A percentile compares a stretch with the other conserved stretches of the same genome.
Evolutionary conservation across 2,888 invertebrate genomes (phyloP).

Genomic region (Drosophila birchii): DNA sequence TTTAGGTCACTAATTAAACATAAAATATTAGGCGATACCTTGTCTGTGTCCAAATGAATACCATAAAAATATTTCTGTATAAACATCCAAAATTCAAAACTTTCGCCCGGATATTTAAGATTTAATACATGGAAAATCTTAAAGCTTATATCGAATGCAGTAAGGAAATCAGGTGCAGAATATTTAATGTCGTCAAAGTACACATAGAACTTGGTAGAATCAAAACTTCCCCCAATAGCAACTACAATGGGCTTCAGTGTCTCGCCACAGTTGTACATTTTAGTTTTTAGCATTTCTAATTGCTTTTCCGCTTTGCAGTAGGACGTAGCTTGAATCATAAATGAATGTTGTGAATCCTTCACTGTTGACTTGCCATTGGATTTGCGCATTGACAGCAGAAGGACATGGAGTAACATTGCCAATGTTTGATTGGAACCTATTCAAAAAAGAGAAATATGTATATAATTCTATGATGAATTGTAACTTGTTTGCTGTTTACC

Average conservation of each 20-base stretch:
- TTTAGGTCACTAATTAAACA: conserved; percentile 8
- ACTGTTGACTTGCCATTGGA: not conserved
- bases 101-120: conserved; percentile 5
- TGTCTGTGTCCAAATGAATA: conserved; percentile 2
- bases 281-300: not conserved
- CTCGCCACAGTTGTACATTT: not conserved
- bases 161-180: not conserved
- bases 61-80: conserved; percentile 9
- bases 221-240: not conserved
- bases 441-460: not conserved
- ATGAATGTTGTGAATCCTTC: conserved; percentile 3
- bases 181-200: not conserved
- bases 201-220: conserved; percentile 3
- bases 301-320: not conserved
- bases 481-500: not conserved
- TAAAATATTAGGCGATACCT: not conserved
- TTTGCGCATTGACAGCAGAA: not conserved
- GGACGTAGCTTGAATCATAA: not conserved
- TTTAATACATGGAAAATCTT: conserved; percentile 9
- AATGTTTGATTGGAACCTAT: conserved; percentile 6
- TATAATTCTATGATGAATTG: not conserved
- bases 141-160: conserved; percentile 6
- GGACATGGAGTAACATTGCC: not conserved
- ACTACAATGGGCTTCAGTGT: conserved; percentile 5
- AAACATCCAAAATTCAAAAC: conserved; percentile 15